These are phyloP conservation scores for Laterallus jamaicensis DNA, from an alignment of 2,113 vertebrate species.

Conservation along the genomic window DNA sequence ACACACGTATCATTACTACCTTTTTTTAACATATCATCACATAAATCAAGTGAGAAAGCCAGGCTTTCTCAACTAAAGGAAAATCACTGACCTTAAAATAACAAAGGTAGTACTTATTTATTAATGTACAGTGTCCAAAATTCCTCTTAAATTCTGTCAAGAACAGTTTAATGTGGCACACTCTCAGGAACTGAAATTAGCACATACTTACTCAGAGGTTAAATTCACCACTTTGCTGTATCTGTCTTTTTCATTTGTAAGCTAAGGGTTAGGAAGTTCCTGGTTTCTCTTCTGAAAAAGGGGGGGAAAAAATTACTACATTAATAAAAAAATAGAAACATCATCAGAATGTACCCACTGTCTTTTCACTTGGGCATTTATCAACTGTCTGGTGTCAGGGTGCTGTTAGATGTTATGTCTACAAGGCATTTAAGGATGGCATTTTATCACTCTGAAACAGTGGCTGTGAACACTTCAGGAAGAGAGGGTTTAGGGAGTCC, in stretches of 20 bases:
- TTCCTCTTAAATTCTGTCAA: slow-evolving; percentile 51
- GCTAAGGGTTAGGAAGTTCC: background rate
- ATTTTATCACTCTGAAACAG: background rate
- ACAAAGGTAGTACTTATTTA: slow-evolving; percentile 50
- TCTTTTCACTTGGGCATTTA: background rate
- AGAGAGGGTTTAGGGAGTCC: background rate
- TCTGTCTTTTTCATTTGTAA: background rate
- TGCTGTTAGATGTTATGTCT: background rate
- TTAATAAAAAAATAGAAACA: background rate
- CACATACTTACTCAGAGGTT: background rate
- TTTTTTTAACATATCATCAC: slow-evolving; percentile 38
- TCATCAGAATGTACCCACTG: background rate
- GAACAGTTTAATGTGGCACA: background rate
- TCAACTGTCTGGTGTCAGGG: background rate
- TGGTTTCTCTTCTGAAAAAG: background rate
- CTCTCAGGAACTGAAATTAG: slow-evolving; percentile 15
- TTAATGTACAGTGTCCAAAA: slow-evolving; percentile 39
- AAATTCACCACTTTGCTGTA: background rate
- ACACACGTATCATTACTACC: slow-evolving; percentile 37
- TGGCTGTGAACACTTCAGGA: background rate
- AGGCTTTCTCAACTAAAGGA: slow-evolving; percentile 36
- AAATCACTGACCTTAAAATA: slow-evolving; percentile 60
- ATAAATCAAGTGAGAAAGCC: slow-evolving; percentile 52
- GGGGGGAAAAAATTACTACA: background rate
- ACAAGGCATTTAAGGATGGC: background rate